These are phyloP conservation scores for Aselliscus stoliczkanus DNA, from an alignment of 2,797 vertebrate genomes.

Conservation along the genomic window DNA sequence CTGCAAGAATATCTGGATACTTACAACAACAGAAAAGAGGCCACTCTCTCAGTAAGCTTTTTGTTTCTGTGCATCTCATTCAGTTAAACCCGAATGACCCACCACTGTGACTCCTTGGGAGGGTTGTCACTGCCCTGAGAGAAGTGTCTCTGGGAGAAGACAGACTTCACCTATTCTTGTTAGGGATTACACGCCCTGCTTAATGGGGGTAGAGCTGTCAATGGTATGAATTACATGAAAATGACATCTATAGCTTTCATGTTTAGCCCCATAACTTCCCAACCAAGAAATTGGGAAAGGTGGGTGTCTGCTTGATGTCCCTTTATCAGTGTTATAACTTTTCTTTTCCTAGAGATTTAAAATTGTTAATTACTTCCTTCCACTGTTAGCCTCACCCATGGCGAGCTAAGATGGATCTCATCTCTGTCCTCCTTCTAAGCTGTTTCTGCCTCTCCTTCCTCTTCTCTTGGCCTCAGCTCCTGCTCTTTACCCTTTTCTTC, in stretches of 20 bases:
- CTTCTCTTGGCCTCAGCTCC: background rate
- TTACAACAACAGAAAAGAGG: constrained; percentile 94
- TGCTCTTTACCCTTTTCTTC: background rate
- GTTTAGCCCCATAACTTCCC: background rate
- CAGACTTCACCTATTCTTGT: background rate
- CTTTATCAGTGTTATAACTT: background rate
- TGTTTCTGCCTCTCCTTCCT: background rate
- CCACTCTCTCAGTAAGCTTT: constrained; percentile 90
- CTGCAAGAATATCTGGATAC: constrained; percentile 98
- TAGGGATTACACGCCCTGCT: background rate
- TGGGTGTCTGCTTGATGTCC: background rate
- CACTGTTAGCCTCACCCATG: background rate
- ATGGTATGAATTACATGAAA: background rate
- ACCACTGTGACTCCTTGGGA: background rate
- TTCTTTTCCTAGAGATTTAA: background rate
- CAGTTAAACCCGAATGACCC: background rate
- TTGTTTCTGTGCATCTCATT: background rate
- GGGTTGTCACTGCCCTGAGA: background rate
- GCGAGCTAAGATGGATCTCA: background rate
- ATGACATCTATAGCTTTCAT: background rate
- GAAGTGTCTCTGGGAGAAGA: background rate
- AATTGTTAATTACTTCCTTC: background rate
- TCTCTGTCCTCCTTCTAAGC: background rate
- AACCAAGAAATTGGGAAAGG: background rate
- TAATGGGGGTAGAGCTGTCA: background rate